phyloP scores from a whole-genome alignment of 2,113 vertebrate genomes.

The Petrocephalus zakoni region DNA sequence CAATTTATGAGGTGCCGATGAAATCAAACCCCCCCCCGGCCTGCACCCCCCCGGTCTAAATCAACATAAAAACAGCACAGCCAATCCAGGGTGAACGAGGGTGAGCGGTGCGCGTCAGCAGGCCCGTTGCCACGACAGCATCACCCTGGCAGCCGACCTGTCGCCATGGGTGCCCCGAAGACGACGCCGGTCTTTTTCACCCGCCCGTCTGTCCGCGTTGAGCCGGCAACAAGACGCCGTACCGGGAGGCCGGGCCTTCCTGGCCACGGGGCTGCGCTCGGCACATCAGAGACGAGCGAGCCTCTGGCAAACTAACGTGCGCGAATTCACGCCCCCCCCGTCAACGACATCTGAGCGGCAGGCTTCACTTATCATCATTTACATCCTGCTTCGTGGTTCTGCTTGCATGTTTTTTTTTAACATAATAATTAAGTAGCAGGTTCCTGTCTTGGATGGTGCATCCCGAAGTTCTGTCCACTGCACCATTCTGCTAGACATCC shows the following conservation, averaged over 20 bases:
- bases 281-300: not conserved
- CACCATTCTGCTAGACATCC: not conserved
- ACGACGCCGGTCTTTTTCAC: not conserved
- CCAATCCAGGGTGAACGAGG: slow-evolving; percentile 25
- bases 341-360: not conserved
- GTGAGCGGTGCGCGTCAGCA: not conserved
- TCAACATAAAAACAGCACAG: slow-evolving; percentile 21
- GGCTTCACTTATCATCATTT: not conserved
- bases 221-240: not conserved
- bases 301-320: not conserved
- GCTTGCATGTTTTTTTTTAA: not conserved
- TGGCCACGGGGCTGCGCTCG: not conserved
- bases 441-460: not conserved
- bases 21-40: not conserved
- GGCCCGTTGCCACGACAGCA: not conserved
- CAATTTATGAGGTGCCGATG: slow-evolving; percentile 15
- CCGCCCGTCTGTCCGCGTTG: not conserved
- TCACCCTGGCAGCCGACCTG: not conserved
- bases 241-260: not conserved
- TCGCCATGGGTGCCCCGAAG: not conserved
- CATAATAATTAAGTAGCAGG: not conserved
- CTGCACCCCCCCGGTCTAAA: not conserved
- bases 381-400: not conserved
- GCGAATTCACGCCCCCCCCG: not conserved
- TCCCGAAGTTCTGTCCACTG: not conserved